These are phyloP conservation scores for Candidula unifasciata DNA, from an alignment of 2,888 invertebrate species.

Conservation along the genomic window DNA sequence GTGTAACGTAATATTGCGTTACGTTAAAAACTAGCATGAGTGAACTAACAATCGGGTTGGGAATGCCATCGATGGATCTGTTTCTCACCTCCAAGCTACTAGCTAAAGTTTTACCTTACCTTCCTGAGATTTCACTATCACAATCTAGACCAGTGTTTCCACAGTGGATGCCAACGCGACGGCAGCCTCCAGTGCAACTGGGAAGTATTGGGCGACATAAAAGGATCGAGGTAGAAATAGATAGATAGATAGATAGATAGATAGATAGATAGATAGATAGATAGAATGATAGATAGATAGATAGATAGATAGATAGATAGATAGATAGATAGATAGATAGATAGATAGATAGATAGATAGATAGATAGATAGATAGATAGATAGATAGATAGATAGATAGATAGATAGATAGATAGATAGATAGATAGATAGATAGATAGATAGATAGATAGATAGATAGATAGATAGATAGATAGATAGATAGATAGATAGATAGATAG, in stretches of 20 bases:
- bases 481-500: neutral
- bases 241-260: neutral
- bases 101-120: too few relatives aligned
- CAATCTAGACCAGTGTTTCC: too few relatives aligned
- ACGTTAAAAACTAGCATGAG: too few relatives aligned
- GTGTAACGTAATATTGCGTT: too few relatives aligned
- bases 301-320: neutral
- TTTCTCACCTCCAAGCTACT: too few relatives aligned
- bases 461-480: neutral
- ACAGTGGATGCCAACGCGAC: too few relatives aligned
- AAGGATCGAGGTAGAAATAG: too few relatives aligned
- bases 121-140: too few relatives aligned
- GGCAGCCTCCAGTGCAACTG: too few relatives aligned
- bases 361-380: slow-evolving; percentile 8
- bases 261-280: neutral
- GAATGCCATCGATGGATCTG: too few relatives aligned
- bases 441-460: slow-evolving; percentile 9
- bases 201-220: too few relatives aligned
- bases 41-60: too few relatives aligned
- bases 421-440: slow-evolving; percentile 7
- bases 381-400: slow-evolving; percentile 1
- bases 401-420: slow-evolving; percentile 8
- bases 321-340: neutral
- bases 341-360: slow-evolving; percentile 3
- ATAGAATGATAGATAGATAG: neutral